Conservation (phyloP, 2,888 invertebrate genomes). For the Heterodera filipjevi region DNA sequence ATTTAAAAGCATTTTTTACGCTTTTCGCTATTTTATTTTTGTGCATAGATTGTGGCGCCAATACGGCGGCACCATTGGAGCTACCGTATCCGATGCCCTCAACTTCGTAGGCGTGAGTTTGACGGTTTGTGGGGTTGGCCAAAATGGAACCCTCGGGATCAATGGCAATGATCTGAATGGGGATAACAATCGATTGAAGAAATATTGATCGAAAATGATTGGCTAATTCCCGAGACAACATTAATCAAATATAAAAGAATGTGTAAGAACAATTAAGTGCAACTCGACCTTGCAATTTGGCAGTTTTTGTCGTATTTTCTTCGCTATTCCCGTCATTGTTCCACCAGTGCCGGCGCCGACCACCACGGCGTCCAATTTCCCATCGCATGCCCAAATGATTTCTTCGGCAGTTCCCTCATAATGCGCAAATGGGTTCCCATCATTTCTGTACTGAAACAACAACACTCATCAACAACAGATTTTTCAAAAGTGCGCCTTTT, state of each 20-base stretch:
- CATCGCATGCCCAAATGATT: slow-evolving; percentile 45
- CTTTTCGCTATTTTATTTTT: too few species aligned
- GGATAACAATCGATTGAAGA: too few species aligned
- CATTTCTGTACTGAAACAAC: slow-evolving; percentile 75
- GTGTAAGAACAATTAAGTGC: neutral
- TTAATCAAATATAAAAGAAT: neutral
- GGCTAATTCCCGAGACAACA: too few species aligned
- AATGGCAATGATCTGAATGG: slow-evolving; percentile 38
- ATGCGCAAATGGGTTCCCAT: slow-evolving; percentile 93
- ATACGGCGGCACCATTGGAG: neutral
- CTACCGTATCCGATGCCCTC: slow-evolving; percentile 92
- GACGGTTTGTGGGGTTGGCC: slow-evolving; percentile 70
- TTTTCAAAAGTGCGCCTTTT: too few species aligned
- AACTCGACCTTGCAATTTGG: slow-evolving; percentile 40
- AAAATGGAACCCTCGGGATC: slow-evolving; percentile 74
- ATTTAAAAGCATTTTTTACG: too few species aligned
- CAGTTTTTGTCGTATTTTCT: slow-evolving; percentile 80
- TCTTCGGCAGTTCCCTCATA: slow-evolving; percentile 88
- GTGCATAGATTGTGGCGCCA: neutral
- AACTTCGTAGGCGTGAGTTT: slow-evolving; percentile 82
- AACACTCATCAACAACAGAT: slow-evolving; percentile 2
- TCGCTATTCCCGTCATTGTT: slow-evolving; percentile 86
- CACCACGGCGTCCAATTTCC: slow-evolving; percentile 46
- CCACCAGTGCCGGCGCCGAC: slow-evolving; percentile 87
- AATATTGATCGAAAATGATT: too few species aligned